These are phyloP conservation scores for Adelognathus sp. DNA, from an alignment of 2,888 invertebrate genomes.

Conservation along the genomic window DNA sequence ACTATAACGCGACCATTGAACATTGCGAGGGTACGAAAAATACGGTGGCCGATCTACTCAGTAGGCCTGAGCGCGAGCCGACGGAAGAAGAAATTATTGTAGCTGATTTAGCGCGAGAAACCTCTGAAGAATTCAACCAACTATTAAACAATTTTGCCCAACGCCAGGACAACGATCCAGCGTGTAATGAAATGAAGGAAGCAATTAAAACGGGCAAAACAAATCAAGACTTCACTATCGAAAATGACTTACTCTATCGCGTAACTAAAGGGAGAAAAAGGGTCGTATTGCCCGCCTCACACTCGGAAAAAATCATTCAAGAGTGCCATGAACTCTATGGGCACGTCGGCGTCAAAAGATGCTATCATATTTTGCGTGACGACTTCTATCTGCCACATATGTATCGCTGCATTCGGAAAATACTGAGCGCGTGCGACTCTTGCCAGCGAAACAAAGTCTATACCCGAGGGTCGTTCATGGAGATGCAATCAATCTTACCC, in stretches of 20 bases:
- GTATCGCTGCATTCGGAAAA: background rate
- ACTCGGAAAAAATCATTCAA: background rate
- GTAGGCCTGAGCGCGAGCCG: background rate
- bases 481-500: background rate
- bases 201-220: background rate
- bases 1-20: background rate
- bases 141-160: background rate
- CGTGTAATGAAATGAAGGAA: background rate
- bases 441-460: background rate
- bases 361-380: background rate
- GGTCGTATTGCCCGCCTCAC: background rate
- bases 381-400: background rate
- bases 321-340: background rate
- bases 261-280: background rate
- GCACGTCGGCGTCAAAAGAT: background rate
- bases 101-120: background rate
- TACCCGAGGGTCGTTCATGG: background rate
- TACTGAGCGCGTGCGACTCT: background rate
- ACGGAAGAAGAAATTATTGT: background rate
- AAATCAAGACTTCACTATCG: background rate
- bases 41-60: background rate
- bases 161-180: background rate
- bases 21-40: background rate
- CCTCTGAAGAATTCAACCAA: background rate
- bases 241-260: background rate